These are phyloP conservation scores for Agrilus planipennis DNA, from an alignment of 1,140 invertebrate genomes.

Conservation along the genomic window DNA sequence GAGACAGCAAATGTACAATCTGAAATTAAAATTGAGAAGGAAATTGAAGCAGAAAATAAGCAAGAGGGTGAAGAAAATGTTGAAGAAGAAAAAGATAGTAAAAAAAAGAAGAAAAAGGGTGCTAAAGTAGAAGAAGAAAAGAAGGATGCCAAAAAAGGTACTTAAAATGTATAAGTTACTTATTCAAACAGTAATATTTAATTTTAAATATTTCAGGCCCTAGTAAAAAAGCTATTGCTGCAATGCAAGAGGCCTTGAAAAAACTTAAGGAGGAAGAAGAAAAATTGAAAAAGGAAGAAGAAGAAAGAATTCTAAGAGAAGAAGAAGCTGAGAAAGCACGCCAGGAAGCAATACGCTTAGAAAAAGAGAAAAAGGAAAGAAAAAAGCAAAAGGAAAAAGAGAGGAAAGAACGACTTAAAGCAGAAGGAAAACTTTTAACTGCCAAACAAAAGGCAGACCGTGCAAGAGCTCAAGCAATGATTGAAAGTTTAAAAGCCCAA, in stretches of 20 bases:
- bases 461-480: conserved; percentile 72
- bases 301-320: conserved; percentile 60
- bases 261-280: conserved; percentile 88
- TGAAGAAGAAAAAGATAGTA: conserved; percentile 33
- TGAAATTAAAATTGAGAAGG: conserved; percentile 22
- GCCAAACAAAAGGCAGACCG: conserved; percentile 85
- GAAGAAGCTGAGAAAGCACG: conserved; percentile 62
- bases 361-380: conserved; percentile 77
- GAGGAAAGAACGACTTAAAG: conserved; percentile 80
- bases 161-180: not conserved
- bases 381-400: conserved; percentile 95
- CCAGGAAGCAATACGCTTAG: conserved; percentile 62
- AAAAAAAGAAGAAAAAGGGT: conserved; percentile 34
- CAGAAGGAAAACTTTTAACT: conserved; percentile 88
- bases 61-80: conserved; percentile 22
- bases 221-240: conserved; percentile 65
- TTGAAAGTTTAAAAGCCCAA: conserved; percentile 78
- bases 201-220: conserved; percentile 40
- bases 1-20: conserved; percentile 15
- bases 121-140: conserved; percentile 32
- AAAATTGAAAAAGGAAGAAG: conserved; percentile 60
- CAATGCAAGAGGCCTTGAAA: conserved; percentile 80
- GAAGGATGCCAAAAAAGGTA: conserved; percentile 36
- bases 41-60: conserved; percentile 27
- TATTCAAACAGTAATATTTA: not conserved